A percentile compares a stretch with the other conserved stretches of the same genome.
Evolutionary conservation across 2,113 vertebrate species (phyloP).

Genomic region (Spea bombifrons): DNA sequence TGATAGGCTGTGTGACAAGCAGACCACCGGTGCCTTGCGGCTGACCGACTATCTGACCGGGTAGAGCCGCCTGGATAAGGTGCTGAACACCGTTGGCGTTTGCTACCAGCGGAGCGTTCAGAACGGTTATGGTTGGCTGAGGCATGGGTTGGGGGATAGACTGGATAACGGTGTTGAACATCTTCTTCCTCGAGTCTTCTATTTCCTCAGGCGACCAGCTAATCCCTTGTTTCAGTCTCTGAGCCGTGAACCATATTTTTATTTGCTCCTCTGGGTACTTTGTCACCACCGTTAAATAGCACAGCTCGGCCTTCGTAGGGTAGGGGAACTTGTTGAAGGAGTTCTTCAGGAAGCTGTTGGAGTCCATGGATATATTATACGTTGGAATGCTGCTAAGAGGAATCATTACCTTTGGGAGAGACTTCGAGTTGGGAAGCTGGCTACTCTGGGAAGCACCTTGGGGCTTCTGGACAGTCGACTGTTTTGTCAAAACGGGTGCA

Average conservation of each 20-base stretch:
- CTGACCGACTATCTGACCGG: slow-evolving; percentile 79
- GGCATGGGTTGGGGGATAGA: slow-evolving; percentile 72
- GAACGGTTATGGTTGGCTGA: slow-evolving; percentile 79
- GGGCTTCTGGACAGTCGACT: slow-evolving; percentile 51
- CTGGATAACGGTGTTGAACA: slow-evolving; percentile 98
- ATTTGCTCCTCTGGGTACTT: slow-evolving; percentile 97
- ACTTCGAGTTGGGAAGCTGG: slow-evolving; percentile 76
- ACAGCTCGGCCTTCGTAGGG: slow-evolving; percentile 95
- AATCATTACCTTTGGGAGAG: slow-evolving; percentile 97
- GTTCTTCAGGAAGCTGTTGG: slow-evolving; percentile 91
- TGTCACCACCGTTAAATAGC: slow-evolving; percentile 96
- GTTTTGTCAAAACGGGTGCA: slow-evolving; percentile 53
- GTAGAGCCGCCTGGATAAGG: slow-evolving; percentile 78
- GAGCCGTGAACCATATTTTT: slow-evolving; percentile 99
- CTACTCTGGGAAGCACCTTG: slow-evolving; percentile 39
- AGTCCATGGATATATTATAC: slow-evolving; percentile 94
- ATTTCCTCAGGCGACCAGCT: slow-evolving; percentile 99
- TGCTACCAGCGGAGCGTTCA: slow-evolving; percentile 83
- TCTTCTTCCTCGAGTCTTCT: slow-evolving; percentile 94
- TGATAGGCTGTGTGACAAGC: slow-evolving; percentile 86
- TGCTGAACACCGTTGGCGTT: slow-evolving; percentile 74
- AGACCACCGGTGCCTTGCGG: slow-evolving; percentile 76
- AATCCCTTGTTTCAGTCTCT: slow-evolving; percentile 95
- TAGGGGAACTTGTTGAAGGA: slow-evolving; percentile 98
- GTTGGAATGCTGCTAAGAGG: slow-evolving; percentile 96